phyloP scores from a whole-genome alignment of 2,113 vertebrate species.

The Gorsachius goisagi region DNA sequence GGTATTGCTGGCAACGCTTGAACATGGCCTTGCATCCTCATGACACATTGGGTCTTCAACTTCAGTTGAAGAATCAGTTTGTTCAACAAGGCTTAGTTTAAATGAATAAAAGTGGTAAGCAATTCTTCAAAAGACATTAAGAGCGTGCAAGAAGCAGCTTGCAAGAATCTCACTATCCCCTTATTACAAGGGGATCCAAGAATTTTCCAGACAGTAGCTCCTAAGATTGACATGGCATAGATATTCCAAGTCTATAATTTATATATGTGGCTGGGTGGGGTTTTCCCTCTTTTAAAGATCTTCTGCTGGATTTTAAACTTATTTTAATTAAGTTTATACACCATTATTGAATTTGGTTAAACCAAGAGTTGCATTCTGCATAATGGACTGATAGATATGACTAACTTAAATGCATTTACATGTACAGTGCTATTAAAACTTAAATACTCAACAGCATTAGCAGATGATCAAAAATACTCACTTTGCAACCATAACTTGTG shows the following conservation, averaged over 20 bases:
- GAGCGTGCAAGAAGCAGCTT: neutral
- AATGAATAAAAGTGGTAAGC: neutral
- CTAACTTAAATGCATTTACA: neutral
- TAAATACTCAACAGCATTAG: neutral
- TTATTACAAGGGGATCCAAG: neutral
- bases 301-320: neutral
- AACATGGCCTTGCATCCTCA: neutral
- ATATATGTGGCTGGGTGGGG: neutral
- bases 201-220: neutral
- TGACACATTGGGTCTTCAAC: neutral
- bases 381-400: neutral
- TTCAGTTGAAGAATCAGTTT: neutral
- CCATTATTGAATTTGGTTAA: neutral
- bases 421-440: neutral
- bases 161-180: neutral
- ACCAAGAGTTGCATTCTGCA: neutral
- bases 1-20: neutral
- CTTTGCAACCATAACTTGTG: neutral
- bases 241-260: neutral
- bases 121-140: neutral
- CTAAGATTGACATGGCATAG: neutral
- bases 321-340: neutral
- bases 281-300: neutral
- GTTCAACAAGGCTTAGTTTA: neutral
- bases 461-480: neutral